phyloP scores from a whole-genome alignment of 1,140 invertebrate genomes.

The Paraescarpia echinospica region DNA sequence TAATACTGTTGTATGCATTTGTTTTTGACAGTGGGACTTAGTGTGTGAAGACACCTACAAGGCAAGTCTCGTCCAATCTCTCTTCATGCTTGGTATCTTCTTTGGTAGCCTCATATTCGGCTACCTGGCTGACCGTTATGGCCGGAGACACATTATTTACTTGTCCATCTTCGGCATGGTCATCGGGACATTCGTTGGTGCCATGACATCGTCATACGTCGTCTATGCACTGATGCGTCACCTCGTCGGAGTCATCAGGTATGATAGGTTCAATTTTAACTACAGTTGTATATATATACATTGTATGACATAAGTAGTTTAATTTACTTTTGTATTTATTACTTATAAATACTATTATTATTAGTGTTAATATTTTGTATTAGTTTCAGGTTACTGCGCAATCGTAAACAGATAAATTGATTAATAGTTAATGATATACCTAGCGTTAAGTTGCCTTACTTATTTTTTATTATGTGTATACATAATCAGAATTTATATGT shows the following conservation, averaged over 20 bases:
- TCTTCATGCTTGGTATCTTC: slow-evolving; percentile 31
- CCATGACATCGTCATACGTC: slow-evolving; percentile 16
- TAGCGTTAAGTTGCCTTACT: no score
- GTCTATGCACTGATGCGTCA: slow-evolving; percentile 20
- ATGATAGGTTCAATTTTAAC: no score
- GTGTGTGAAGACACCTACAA: slow-evolving; percentile 32
- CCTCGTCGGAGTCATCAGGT: slow-evolving; percentile 19
- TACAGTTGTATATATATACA: no score
- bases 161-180: slow-evolving; percentile 14
- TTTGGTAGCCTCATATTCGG: slow-evolving; percentile 29
- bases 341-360: no score
- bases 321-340: no score
- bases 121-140: slow-evolving; percentile 30
- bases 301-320: no score
- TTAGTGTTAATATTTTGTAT: no score
- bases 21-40: slow-evolving; percentile 28
- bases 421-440: no score
- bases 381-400: no score
- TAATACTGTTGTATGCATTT: not conserved
- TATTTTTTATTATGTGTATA: no score
- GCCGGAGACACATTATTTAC: slow-evolving; percentile 23
- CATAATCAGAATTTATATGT: no score
- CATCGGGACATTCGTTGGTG: slow-evolving; percentile 10
- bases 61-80: slow-evolving; percentile 27
- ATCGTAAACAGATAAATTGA: no score